Evolutionary conservation across 2,888 invertebrate species (phyloP).

Genomic region (Myopa testacea): DNA sequence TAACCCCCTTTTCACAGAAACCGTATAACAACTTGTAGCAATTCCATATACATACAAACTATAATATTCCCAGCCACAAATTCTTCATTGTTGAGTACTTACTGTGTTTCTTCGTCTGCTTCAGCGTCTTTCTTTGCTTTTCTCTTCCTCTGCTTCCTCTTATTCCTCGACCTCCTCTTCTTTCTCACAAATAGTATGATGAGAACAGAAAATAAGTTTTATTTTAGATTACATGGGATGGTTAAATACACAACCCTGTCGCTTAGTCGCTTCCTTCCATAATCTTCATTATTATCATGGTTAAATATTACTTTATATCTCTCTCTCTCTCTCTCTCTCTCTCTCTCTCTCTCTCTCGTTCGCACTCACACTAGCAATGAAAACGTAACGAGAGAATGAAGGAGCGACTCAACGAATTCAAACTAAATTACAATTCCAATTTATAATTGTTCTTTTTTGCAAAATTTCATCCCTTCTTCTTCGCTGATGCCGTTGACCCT

Average conservation of each 20-base stretch:
- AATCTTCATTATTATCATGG: neutral
- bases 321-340: neutral
- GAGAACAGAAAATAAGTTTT: neutral
- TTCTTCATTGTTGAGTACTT: no score
- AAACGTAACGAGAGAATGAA: neutral
- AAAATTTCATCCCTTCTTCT: slow-evolving; percentile 25
- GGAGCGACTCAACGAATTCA: slow-evolving; percentile 45
- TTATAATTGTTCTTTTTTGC: slow-evolving; percentile 57
- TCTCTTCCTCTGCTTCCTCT: no score
- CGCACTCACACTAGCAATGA: neutral
- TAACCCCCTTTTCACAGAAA: no score
- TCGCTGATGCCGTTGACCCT: neutral
- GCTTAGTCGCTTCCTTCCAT: slow-evolving; percentile 3
- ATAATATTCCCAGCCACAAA: no score
- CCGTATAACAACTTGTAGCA: no score
- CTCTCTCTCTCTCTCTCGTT: neutral
- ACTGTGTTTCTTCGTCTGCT: no score
- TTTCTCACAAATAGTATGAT: no score
- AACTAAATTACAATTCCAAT: slow-evolving; percentile 63
- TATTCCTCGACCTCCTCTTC: no score
- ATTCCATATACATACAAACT: no score
- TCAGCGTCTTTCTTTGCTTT: no score
- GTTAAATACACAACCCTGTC: neutral
- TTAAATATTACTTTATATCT: neutral
- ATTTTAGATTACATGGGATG: neutral